Base-by-base conservation (phyloP, 2,113 vertebrate genomes). In the Dinomys branickii region DNA sequence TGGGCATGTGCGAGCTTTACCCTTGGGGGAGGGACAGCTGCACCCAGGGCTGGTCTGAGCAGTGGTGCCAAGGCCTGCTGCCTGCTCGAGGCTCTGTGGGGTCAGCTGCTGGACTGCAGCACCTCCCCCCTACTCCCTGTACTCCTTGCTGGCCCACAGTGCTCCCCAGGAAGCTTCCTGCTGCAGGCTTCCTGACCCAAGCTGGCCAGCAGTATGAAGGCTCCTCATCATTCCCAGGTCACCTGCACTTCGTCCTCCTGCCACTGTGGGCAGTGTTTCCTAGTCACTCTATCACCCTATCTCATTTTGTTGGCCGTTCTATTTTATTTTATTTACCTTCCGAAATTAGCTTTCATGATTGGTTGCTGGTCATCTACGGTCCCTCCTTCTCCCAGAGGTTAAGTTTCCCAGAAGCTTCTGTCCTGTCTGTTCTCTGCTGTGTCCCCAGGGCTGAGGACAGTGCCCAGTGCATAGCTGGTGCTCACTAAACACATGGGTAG, bases 401-500 rank as follows among this genome's bases (percentile, higher is more conserved):
- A n/a, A 61, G 28, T 82, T 83, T 67, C 47, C 59, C 44, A 67
- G 24, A 35, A 88, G 44, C 33, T 85, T 47, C 44, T 54, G 35
- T 58, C 58, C 90, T 71, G 38, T 84, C 90, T 63, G 44, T 87
- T 61, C 80, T 75, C 58, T 41, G 11, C 81, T n/a, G 33, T 58
- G 86, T 59, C 65, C 22, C 90, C 41, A 73, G 54, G 17, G 47
- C 26, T 8, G 7, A 73, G 12, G 91, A n/a, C 38, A 47, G 85
- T 3, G 19, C 38, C 50, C 5, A 33, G 96, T n/a, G 26, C 71
- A 63, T 71, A 91, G 92, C 17, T 97, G 87, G 22, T 77, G 77
- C 90, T 96, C 95, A 93, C 81, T 84, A 94, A 93, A 54, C 58
- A 47, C 47, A 73, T 71, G 9, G 91, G 89, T 56, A 63, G 38